Percentiles rank a stretch among this genome's conserved stretches.
phyloP scores from a whole-genome alignment of 2,888 invertebrate genomes.

The Pammene fasciana region DNA sequence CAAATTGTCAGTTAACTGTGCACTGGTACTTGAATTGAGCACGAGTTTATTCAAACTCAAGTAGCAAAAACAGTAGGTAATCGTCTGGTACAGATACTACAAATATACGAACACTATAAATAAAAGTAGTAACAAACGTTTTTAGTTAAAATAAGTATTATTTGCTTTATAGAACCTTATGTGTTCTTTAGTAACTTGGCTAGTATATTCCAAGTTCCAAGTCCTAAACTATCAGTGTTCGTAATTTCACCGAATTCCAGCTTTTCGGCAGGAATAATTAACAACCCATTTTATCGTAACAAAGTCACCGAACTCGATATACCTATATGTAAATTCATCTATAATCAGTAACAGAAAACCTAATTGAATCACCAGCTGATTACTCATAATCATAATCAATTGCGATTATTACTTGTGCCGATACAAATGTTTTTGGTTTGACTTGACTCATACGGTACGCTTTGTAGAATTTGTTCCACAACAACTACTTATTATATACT shows the following conservation, averaged over 20 bases:
- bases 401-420: conserved; percentile 30
- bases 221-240: too few relatives aligned
- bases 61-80: conserved; percentile 24
- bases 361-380: conserved; percentile 40
- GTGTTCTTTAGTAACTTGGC: too few relatives aligned
- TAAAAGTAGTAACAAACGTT: not conserved
- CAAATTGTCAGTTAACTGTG: not conserved
- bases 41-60: conserved; percentile 24
- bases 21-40: conserved; percentile 12
- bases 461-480: conserved; percentile 27
- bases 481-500: too few relatives aligned
- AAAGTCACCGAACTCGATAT: too few relatives aligned
- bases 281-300: too few relatives aligned
- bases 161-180: not conserved
- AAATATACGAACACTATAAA: not conserved
- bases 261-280: too few relatives aligned
- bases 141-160: not conserved
- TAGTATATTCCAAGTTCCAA: too few relatives aligned
- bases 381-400: conserved; percentile 36
- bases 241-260: too few relatives aligned
- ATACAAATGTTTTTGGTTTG: conserved; percentile 38
- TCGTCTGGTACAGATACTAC: not conserved
- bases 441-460: conserved; percentile 35
- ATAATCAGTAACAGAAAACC: not conserved
- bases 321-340: too few relatives aligned